phyloP scores from a whole-genome alignment of 1,140 invertebrate species.

The Penaeus chinensis region DNA sequence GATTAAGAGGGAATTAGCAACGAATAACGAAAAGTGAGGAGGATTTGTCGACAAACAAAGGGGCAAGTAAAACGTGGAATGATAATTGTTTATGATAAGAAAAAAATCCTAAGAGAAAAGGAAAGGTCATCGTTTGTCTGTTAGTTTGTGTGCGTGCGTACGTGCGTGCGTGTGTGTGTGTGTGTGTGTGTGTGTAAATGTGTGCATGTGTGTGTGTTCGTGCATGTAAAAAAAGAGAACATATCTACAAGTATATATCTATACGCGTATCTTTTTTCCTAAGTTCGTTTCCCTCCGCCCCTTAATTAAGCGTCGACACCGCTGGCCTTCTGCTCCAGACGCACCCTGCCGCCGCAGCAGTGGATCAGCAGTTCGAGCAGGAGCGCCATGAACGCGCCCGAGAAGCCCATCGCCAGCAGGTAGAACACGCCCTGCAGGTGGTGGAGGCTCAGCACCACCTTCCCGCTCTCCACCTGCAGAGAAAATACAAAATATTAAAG shows the following conservation, averaged over 20 bases:
- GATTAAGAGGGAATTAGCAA: too few relatives aligned
- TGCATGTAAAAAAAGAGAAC: neutral
- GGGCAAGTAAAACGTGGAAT: too few relatives aligned
- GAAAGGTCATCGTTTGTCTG: too few relatives aligned
- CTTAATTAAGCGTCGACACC: neutral
- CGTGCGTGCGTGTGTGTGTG: slow-evolving; percentile 19
- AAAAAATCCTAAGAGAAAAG: too few relatives aligned
- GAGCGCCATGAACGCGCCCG: neutral
- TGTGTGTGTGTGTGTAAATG: too few relatives aligned
- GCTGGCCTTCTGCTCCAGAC: neutral
- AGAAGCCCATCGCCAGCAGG: slow-evolving; percentile 36
- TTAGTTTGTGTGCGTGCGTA: neutral
- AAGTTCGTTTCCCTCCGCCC: neutral
- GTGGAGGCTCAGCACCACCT: slow-evolving; percentile 35
- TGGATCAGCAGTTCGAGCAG: slow-evolving; percentile 7
- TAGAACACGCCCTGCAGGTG: slow-evolving; percentile 49
- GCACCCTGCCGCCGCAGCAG: neutral
- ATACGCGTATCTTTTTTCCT: neutral
- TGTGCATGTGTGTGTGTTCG: slow-evolving; percentile 22
- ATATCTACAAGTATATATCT: neutral
- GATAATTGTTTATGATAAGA: too few relatives aligned
- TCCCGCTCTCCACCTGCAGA: neutral
- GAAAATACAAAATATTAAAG: neutral
- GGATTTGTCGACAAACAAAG: too few relatives aligned
- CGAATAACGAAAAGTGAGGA: too few relatives aligned